Conservation (phyloP, 2,888 invertebrate genomes). For the Pycnomerus fuliginosus region DNA sequence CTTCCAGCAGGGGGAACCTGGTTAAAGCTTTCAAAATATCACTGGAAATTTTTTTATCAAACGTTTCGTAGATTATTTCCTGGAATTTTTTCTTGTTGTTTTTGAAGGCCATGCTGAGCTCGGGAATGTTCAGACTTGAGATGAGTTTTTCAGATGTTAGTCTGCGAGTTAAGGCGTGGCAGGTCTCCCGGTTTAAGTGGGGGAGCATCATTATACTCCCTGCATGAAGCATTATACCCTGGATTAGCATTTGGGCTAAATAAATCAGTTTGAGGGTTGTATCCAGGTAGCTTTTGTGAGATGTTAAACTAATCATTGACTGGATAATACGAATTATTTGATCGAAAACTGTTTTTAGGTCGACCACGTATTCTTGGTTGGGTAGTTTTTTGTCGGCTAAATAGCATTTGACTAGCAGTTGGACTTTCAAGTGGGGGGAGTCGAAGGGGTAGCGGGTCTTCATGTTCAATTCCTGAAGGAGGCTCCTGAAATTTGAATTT, state of each 20-base stretch:
- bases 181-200: slow-evolving; percentile 65
- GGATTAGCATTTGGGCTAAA: slow-evolving; percentile 86
- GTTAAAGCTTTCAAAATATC: slow-evolving; percentile 41
- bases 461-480: slow-evolving; percentile 75
- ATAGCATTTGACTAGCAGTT: slow-evolving; percentile 91
- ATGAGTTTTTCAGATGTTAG: slow-evolving; percentile 26
- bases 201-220: slow-evolving; percentile 77
- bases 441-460: slow-evolving; percentile 74
- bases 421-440: slow-evolving; percentile 92
- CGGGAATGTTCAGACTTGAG: not conserved
- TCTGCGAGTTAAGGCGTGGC: slow-evolving; percentile 61
- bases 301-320: slow-evolving; percentile 95
- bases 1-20: slow-evolving; percentile 44
- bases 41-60: slow-evolving; percentile 30
- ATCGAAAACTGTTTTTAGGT: slow-evolving; percentile 95
- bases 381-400: slow-evolving; percentile 82
- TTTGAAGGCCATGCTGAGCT: slow-evolving; percentile 12
- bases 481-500: slow-evolving; percentile 62
- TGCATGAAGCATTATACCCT: slow-evolving; percentile 84
- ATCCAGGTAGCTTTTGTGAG: slow-evolving; percentile 87
- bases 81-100: slow-evolving; percentile 19
- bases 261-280: slow-evolving; percentile 76
- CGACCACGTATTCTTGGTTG: slow-evolving; percentile 92
- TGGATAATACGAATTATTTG: slow-evolving; percentile 93
- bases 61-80: slow-evolving; percentile 29